Percentiles rank a stretch among this genome's conserved stretches.
phyloP scores from a whole-genome alignment of 2,113 vertebrate species.

The Antechinus stuartii region DNA sequence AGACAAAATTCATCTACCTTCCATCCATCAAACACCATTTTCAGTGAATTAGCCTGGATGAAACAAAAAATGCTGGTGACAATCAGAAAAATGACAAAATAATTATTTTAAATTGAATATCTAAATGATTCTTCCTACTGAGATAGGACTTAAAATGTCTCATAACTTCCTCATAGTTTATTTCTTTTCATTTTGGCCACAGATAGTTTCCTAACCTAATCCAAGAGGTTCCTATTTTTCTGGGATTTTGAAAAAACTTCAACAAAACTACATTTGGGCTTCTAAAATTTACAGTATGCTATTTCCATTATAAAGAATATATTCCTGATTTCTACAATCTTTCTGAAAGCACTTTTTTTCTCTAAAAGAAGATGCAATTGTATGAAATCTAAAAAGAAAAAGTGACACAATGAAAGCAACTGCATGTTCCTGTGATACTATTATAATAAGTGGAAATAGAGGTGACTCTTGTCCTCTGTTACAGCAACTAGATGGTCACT shows the following conservation, averaged over 20 bases:
- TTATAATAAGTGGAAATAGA: not conserved
- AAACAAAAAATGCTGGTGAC: not conserved
- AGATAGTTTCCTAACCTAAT: not conserved
- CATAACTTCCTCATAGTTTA: not conserved
- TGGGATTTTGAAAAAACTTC: not conserved
- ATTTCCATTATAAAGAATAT: slow-evolving; percentile 38
- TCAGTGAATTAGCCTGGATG: not conserved
- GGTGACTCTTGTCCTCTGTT: not conserved
- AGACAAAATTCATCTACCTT: not conserved
- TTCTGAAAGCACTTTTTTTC: slow-evolving; percentile 23
- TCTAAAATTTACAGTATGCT: slow-evolving; percentile 36
- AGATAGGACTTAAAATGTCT: slow-evolving; percentile 9
- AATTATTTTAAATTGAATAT: slow-evolving; percentile 25
- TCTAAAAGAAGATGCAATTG: slow-evolving; percentile 43
- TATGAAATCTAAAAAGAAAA: not conserved
- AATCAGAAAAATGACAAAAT: not conserved
- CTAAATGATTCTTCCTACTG: slow-evolving; percentile 11
- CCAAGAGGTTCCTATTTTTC: not conserved
- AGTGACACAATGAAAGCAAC: not conserved
- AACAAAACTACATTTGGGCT: not conserved
- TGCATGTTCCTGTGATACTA: not conserved
- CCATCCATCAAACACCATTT: not conserved
- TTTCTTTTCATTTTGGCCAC: not conserved
- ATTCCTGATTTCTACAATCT: slow-evolving; percentile 37
- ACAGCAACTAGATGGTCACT: not conserved